Percentiles rank a stretch among this genome's conserved stretches.
phyloP scores from a whole-genome alignment of 2,797 vertebrate genomes.

The Notoglanidium macrostoma region DNA sequence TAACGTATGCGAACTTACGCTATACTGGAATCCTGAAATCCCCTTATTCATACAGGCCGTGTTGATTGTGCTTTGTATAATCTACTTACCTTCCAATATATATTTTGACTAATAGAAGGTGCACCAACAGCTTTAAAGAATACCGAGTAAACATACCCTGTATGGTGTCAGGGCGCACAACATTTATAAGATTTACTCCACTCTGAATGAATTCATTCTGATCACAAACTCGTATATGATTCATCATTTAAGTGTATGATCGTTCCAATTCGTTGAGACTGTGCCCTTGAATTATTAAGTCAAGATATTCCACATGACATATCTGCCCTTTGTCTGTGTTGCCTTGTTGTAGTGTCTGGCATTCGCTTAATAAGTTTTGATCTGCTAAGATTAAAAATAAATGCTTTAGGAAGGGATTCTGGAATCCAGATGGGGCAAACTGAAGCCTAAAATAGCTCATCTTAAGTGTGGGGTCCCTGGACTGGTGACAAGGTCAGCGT shows the following conservation, averaged over 20 bases:
- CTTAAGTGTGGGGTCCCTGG: slow-evolving; percentile 11
- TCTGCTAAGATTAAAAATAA: background rate
- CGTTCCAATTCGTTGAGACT: background rate
- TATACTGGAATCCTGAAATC: background rate
- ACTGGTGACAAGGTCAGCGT: slow-evolving; percentile 35
- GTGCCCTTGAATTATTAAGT: slow-evolving; percentile 13
- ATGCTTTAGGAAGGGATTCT: background rate
- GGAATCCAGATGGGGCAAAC: background rate
- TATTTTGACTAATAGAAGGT: background rate
- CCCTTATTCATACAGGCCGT: background rate
- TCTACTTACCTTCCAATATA: background rate
- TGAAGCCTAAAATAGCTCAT: slow-evolving; percentile 32
- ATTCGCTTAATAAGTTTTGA: background rate
- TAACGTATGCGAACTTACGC: background rate
- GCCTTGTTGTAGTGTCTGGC: background rate
- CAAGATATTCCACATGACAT: background rate
- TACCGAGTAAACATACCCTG: no score
- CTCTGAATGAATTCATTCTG: background rate
- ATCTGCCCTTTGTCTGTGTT: background rate
- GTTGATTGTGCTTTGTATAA: background rate
- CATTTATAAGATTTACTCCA: background rate
- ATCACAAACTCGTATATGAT: background rate
- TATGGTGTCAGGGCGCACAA: background rate
- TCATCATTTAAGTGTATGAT: background rate
- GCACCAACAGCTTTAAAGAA: background rate